Conservation (phyloP, 2,888 invertebrate genomes). For the Mythimna lalbum region DNA sequence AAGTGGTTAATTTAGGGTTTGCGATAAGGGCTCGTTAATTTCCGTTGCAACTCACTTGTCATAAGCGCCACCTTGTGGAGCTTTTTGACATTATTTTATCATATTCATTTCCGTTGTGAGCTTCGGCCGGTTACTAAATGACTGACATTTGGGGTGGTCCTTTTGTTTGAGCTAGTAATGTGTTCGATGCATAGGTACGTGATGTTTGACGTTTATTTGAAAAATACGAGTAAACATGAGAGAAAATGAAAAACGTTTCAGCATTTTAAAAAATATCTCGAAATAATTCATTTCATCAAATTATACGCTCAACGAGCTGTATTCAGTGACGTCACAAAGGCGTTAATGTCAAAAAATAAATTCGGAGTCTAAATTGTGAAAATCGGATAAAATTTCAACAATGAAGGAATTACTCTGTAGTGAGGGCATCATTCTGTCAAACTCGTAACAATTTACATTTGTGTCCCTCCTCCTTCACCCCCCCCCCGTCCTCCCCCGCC, state of each 20-base stretch:
- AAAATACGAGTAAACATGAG: neutral
- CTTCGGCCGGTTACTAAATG: conserved; percentile 18
- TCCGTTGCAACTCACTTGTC: conserved; percentile 80
- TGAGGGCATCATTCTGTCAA: conserved; percentile 55
- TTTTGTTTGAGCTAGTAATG: conserved; percentile 5
- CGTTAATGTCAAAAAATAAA: conserved; percentile 45
- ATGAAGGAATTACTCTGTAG: conserved; percentile 52
- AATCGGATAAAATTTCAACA: conserved; percentile 56
- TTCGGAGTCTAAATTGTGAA: conserved; percentile 39
- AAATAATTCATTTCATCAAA: conserved; percentile 36
- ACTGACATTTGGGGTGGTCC: conserved; percentile 3
- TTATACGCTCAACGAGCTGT: conserved; percentile 35
- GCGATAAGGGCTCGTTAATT: conserved; percentile 82
- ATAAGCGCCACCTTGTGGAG: conserved; percentile 62
- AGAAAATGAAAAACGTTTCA: neutral
- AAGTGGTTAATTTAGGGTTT: conserved; percentile 77
- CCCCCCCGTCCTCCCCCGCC: too few species aligned
- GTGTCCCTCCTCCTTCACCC: neutral
- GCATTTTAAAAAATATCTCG: conserved; percentile 14
- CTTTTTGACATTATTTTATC: conserved; percentile 57
- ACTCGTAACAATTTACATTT: conserved; percentile 64
- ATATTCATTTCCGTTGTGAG: conserved; percentile 55
- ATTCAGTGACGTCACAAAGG: conserved; percentile 43
- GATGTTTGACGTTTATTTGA: neutral
- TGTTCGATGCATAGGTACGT: conserved; percentile 4